Conservation (phyloP, 1,140 invertebrate species). For the Coelopa frigida region DNA sequence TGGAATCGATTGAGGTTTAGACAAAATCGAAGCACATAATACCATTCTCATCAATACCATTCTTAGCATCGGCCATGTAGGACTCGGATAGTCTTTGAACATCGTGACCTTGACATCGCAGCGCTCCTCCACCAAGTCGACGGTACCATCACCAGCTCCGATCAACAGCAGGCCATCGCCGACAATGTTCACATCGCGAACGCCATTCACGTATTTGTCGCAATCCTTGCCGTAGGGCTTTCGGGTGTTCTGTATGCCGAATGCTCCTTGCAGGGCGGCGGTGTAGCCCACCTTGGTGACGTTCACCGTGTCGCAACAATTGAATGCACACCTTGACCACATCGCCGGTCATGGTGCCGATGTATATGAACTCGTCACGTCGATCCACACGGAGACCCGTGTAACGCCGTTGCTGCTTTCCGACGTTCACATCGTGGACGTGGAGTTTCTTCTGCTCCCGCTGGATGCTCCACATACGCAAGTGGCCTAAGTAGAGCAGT, state of each 20-base stretch:
- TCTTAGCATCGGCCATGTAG: conserved; percentile 52
- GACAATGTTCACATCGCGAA: conserved; percentile 59
- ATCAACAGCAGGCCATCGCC: conserved; percentile 59
- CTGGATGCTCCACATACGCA: conserved; percentile 70
- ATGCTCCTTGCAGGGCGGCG: conserved; percentile 62
- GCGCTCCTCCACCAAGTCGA: conserved; percentile 63
- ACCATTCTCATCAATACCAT: conserved; percentile 41
- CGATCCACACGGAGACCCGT: conserved; percentile 56
- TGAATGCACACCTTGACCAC: conserved; percentile 59
- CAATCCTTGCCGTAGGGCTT: conserved; percentile 40
- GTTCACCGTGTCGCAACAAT: conserved; percentile 54
- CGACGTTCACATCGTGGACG: conserved; percentile 62
- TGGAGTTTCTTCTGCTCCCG: conserved; percentile 59
- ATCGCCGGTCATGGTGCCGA: conserved; percentile 71
- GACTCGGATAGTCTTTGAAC: conserved; percentile 47
- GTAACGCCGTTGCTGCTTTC: conserved; percentile 60
- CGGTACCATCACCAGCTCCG: conserved; percentile 73
- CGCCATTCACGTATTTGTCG: conserved; percentile 49
- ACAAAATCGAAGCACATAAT: conserved; percentile 17
- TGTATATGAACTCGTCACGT: conserved; percentile 66
- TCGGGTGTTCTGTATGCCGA: conserved; percentile 44
- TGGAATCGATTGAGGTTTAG: too few species aligned
- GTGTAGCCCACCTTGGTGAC: conserved; percentile 46
- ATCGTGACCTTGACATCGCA: conserved; percentile 42
- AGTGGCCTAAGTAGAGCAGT: conserved; percentile 43